Percentiles rank a stretch among this genome's conserved stretches.
Evolutionary conservation across 2,113 vertebrate species (phyloP).

Genomic region (Toxostoma redivivum): DNA sequence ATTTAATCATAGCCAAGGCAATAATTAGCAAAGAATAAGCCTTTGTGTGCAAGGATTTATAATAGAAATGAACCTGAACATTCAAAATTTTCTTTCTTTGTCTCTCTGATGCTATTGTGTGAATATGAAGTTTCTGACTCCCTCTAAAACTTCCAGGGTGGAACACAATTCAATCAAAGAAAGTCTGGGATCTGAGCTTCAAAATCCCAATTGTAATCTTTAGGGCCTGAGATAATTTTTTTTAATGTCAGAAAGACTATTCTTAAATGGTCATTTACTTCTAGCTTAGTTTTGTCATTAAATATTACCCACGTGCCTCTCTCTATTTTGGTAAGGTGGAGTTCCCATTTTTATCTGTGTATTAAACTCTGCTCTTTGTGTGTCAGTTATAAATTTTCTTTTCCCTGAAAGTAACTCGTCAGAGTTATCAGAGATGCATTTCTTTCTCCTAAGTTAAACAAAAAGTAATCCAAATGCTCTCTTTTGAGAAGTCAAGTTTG

Average conservation of each 20-base stretch:
- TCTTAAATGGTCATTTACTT: neutral
- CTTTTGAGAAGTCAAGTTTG: neutral
- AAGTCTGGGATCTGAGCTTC: neutral
- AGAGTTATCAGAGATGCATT: neutral
- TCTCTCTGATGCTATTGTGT: neutral
- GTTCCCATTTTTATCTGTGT: neutral
- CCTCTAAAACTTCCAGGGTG: neutral
- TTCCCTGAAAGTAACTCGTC: neutral
- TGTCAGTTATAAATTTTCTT: neutral
- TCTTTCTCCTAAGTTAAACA: neutral
- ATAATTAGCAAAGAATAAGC: neutral
- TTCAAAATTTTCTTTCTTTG: neutral
- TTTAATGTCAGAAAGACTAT: neutral
- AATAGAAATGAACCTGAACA: neutral
- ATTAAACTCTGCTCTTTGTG: neutral
- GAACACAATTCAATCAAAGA: neutral
- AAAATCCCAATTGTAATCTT: neutral
- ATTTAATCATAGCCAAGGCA: neutral
- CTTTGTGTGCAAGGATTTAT: neutral
- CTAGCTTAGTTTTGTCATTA: neutral
- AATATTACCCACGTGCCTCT: fast-evolving
- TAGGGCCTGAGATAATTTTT: neutral
- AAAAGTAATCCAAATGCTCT: neutral
- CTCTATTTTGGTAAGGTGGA: neutral
- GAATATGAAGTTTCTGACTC: neutral